Percentiles rank a stretch among this genome's conserved stretches.
These are phyloP conservation scores for Phasia obesa DNA, from an alignment of 2,888 invertebrate genomes.

Conservation along the genomic window DNA sequence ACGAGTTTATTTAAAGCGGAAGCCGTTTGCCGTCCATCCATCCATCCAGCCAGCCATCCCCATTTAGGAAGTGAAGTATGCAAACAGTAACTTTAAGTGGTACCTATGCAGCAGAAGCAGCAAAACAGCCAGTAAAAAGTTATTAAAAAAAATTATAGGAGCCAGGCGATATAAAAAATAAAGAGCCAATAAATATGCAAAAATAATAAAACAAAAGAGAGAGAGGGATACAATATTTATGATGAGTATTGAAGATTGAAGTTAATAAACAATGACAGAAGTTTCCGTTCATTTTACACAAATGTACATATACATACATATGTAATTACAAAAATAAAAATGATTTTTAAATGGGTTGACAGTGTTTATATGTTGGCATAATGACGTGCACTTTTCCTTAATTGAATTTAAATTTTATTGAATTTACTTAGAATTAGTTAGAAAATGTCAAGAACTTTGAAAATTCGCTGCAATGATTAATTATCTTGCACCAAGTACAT, in stretches of 20 bases:
- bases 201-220: conserved; percentile 47
- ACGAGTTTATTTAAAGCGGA: conserved; percentile 69
- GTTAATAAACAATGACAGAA: conserved; percentile 63
- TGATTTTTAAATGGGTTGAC: not conserved
- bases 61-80: conserved; percentile 55
- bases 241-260: conserved; percentile 56
- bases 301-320: too few species aligned
- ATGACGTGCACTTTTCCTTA: not conserved
- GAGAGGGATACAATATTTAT: conserved; percentile 37
- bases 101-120: not conserved
- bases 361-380: too few species aligned
- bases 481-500: not conserved
- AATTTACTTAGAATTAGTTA: conserved; percentile 16
- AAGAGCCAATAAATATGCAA: conserved; percentile 30
- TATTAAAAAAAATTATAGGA: conserved; percentile 1
- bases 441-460: conserved; percentile 28
- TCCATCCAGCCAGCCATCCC: conserved; percentile 53
- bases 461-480: not conserved
- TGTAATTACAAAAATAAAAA: conserved; percentile 5
- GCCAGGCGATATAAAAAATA: conserved; percentile 25
- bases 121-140: not conserved
- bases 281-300: conserved; percentile 59
- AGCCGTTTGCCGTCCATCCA: conserved; percentile 62
- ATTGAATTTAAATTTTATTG: conserved; percentile 13
- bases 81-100: conserved; percentile 39